These are phyloP conservation scores for Cairina moschata DNA, from an alignment of 2,113 vertebrate genomes.

Conservation along the genomic window DNA sequence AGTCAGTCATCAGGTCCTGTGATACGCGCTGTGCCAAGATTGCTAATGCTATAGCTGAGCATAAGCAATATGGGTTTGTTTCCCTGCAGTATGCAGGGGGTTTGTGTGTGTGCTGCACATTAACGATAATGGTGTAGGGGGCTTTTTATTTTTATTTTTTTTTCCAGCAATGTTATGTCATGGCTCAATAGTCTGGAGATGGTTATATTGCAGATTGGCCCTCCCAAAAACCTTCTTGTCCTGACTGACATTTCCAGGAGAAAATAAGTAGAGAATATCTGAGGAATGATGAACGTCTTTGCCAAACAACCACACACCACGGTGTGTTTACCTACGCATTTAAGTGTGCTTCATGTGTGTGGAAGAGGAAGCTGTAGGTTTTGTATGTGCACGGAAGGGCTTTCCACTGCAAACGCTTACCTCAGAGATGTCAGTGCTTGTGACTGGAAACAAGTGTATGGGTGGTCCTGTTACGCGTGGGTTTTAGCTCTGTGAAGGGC, in stretches of 20 bases:
- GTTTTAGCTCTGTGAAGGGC: neutral
- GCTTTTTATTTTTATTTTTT: neutral
- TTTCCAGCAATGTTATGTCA: neutral
- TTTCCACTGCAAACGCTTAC: neutral
- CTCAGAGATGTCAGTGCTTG: neutral
- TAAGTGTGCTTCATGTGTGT: neutral
- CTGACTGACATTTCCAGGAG: neutral
- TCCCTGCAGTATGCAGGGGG: neutral
- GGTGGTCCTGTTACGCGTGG: neutral
- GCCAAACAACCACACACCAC: neutral
- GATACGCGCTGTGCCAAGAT: neutral
- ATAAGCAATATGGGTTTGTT: rapidly evolving
- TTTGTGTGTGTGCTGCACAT: neutral
- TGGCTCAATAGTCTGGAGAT: neutral
- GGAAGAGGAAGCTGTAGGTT: neutral
- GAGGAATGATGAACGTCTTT: neutral
- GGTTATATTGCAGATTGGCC: neutral
- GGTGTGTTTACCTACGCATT: neutral
- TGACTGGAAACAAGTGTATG: neutral
- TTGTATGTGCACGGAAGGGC: neutral
- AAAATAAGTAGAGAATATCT: neutral
- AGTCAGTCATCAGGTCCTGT: neutral
- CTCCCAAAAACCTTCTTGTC: neutral
- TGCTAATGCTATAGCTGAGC: neutral
- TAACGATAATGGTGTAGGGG: neutral